Conservation (phyloP, 1,140 invertebrate species). For the Ridgeia piscesae region DNA sequence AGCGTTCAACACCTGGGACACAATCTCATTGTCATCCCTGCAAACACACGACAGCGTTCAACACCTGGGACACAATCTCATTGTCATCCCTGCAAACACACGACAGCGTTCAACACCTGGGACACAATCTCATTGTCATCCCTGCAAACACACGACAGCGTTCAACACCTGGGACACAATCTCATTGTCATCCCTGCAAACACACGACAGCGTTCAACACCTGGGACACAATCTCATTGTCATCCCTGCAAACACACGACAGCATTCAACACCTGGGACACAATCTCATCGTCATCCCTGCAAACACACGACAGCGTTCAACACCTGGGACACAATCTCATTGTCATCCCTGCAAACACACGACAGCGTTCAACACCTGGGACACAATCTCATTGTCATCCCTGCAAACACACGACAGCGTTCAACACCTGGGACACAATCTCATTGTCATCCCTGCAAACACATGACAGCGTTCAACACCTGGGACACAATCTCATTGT, state of each 20-base stretch:
- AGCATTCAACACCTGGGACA: neutral
- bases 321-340: no score
- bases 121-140: conserved; percentile 87
- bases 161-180: no score
- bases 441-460: neutral
- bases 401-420: conserved; percentile 59
- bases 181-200: no score
- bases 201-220: no score
- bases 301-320: conserved; percentile 28
- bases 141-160: no score
- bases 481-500: conserved; percentile 86
- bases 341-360: neutral
- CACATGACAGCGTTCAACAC: conserved; percentile 22
- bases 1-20: no score
- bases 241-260: conserved; percentile 30
- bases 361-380: conserved; percentile 67
- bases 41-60: neutral
- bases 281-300: conserved; percentile 89
- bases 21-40: neutral
- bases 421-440: no score
- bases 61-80: no score
- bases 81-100: neutral
- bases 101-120: conserved; percentile 67
- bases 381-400: conserved; percentile 87
- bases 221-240: no score